phyloP scores from a whole-genome alignment of 92 coral and sea anemone species.

The Metridium senile region DNA sequence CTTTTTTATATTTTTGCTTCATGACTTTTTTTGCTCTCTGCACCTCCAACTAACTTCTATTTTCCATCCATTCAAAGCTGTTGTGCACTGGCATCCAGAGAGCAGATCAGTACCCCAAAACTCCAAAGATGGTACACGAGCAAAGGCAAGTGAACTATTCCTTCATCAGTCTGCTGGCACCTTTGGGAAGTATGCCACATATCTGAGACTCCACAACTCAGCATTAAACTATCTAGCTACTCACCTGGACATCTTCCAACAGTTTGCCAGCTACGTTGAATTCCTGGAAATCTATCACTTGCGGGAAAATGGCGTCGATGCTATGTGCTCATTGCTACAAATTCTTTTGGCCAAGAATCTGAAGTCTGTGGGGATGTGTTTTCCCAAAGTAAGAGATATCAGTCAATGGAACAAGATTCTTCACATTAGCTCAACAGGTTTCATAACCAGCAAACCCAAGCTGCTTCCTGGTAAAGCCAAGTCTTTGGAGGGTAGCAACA shows the following conservation, averaged over 20 bases:
- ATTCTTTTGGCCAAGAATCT: constrained; percentile 50
- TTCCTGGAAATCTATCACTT: constrained; percentile 47
- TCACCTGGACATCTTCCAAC: constrained; percentile 39
- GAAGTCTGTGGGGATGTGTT: constrained; percentile 48
- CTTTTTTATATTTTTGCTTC: too few species aligned
- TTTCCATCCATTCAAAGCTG: constrained; percentile 23
- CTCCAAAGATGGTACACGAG: constrained; percentile 43
- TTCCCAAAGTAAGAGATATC: constrained; percentile 42
- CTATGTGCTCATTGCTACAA: constrained; percentile 53
- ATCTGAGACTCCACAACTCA: constrained; percentile 45
- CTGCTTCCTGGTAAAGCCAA: constrained; percentile 17
- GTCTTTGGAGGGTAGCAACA: background rate
- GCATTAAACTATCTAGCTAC: constrained; percentile 50
- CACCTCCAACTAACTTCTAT: background rate
- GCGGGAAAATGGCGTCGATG: constrained; percentile 51
- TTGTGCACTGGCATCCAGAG: constrained; percentile 58
- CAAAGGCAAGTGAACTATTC: constrained; percentile 46
- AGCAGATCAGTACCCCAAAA: constrained; percentile 38
- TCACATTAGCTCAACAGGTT: constrained; percentile 38
- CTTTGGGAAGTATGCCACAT: constrained; percentile 49
- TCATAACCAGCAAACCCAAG: constrained; percentile 32
- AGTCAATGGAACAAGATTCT: constrained; percentile 45
- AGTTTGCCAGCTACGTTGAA: constrained; percentile 52
- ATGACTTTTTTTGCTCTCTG: too few species aligned
- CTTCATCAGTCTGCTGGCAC: constrained; percentile 43